A percentile compares a stretch with the other conserved stretches of the same genome.
Conservation (phyloP, 2,113 vertebrate genomes). For the Himantopus leucocephalus region DNA sequence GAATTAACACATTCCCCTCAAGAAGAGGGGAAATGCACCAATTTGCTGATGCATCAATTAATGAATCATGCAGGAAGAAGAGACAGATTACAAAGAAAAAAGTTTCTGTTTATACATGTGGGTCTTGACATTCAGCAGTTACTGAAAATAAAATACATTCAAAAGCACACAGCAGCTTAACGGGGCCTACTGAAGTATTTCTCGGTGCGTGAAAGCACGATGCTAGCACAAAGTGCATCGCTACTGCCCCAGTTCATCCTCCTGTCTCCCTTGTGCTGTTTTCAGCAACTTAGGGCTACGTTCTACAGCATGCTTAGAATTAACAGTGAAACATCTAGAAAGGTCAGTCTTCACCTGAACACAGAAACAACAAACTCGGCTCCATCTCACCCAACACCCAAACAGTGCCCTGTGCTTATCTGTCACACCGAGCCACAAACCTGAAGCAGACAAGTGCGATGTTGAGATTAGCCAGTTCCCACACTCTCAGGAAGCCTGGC, state of each 20-base stretch:
- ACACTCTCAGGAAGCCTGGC: too few relatives aligned
- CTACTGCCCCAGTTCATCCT: neutral
- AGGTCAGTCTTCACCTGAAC: neutral
- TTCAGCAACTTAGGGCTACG: fast-evolving
- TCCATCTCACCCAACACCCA: too few relatives aligned
- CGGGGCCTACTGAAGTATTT: neutral
- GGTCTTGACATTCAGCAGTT: neutral
- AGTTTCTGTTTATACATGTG: neutral
- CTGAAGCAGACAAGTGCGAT: too few relatives aligned
- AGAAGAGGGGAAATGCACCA: neutral
- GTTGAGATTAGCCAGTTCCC: too few relatives aligned
- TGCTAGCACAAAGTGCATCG: neutral
- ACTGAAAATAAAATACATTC: neutral
- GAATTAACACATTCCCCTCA: neutral
- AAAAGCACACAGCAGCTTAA: neutral
- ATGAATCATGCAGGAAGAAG: neutral
- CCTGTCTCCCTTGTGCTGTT: fast-evolving
- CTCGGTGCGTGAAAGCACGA: neutral
- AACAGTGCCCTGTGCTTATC: too few relatives aligned
- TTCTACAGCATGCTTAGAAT: neutral
- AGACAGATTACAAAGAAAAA: neutral
- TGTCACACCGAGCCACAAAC: too few relatives aligned
- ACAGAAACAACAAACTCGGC: too few relatives aligned
- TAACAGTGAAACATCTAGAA: neutral
- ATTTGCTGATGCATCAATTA: neutral